Conservation (phyloP, 35 echinoderm and acorn worm species). For the Heliocidaris erythrogramma region DNA sequence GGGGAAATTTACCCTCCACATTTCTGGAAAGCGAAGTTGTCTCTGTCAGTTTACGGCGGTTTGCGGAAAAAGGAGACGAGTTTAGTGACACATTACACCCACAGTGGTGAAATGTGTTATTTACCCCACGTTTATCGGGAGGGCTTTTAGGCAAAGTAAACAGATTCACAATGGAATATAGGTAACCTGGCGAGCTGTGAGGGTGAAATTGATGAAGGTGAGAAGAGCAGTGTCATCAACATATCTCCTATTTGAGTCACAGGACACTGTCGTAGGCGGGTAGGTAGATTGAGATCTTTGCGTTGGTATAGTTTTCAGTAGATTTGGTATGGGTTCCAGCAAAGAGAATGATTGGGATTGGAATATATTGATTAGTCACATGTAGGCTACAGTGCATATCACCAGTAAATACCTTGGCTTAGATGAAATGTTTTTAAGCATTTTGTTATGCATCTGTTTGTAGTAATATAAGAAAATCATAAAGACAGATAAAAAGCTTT, state of each 20-base stretch:
- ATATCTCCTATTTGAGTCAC: neutral
- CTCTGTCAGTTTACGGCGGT: neutral
- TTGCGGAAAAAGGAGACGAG: neutral
- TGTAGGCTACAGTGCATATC: neutral
- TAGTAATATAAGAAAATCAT: too few species aligned
- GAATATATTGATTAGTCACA: neutral
- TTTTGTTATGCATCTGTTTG: neutral
- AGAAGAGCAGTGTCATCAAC: neutral
- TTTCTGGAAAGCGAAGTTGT: neutral
- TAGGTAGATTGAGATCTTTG: neutral
- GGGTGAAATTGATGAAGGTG: neutral
- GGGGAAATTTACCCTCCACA: neutral
- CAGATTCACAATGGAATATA: neutral
- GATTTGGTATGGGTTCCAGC: neutral
- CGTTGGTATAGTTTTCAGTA: neutral
- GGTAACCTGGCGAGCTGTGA: neutral
- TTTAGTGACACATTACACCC: neutral
- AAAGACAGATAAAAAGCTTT: neutral
- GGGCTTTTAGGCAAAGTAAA: neutral
- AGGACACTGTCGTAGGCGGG: neutral
- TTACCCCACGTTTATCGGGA: neutral
- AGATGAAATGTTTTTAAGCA: neutral
- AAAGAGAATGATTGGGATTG: neutral
- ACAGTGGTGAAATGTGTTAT: neutral
- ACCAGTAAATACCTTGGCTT: neutral